phyloP scores from a whole-genome alignment of 1,140 invertebrate species.

The Atta texana region DNA sequence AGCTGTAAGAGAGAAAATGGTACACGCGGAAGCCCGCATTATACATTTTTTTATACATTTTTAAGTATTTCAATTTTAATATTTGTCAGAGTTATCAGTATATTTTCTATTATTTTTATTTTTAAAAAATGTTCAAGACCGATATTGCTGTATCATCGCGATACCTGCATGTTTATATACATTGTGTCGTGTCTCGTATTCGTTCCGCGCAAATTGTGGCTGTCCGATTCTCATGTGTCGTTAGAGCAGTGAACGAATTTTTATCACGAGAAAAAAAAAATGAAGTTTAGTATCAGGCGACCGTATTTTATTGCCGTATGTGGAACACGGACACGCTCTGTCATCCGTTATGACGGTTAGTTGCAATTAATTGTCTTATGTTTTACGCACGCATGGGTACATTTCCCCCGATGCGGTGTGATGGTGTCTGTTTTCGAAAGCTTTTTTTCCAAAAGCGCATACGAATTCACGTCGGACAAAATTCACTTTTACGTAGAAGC shows the following conservation, averaged over 20 bases:
- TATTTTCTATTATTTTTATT: not conserved
- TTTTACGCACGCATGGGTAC: slow-evolving; percentile 8
- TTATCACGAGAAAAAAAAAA: slow-evolving; percentile 21
- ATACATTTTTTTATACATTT: no score
- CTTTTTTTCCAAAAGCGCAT: slow-evolving; percentile 31
- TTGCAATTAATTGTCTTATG: slow-evolving; percentile 54
- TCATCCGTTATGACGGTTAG: slow-evolving; percentile 26
- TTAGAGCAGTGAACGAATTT: not conserved
- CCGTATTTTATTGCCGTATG: slow-evolving; percentile 3
- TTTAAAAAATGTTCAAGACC: not conserved
- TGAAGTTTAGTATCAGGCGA: slow-evolving; percentile 7
- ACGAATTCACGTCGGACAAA: slow-evolving; percentile 41
- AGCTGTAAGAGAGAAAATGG: not conserved
- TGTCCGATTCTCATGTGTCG: not conserved
- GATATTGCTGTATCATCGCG: not conserved
- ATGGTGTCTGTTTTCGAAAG: slow-evolving; percentile 36
- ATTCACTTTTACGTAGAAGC: slow-evolving; percentile 44
- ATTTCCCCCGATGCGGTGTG: not conserved
- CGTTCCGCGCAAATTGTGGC: not conserved
- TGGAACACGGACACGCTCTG: not conserved
- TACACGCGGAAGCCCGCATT: not conserved
- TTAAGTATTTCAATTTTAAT: slow-evolving; percentile 1
- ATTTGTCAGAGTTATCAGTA: not conserved
- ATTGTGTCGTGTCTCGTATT: not conserved
- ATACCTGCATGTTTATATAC: not conserved